A percentile compares a stretch with the other conserved stretches of the same genome.
phyloP scores from a whole-genome alignment of 2,888 invertebrate genomes.

The Priocnemis perturbator region DNA sequence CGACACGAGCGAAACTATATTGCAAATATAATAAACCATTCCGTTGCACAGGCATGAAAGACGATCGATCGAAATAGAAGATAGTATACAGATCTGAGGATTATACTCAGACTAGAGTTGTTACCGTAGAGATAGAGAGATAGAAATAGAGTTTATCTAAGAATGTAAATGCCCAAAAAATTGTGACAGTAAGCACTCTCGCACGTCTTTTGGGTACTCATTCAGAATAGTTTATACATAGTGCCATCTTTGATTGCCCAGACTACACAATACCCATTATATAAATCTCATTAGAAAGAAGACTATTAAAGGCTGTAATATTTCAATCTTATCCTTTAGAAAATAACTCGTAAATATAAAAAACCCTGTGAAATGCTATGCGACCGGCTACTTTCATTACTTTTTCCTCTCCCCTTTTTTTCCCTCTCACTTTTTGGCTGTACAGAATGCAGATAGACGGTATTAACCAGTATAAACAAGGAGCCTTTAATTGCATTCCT shows the following conservation, averaged over 20 bases:
- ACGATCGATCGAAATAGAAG: slow-evolving; percentile 8
- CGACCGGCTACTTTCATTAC: slow-evolving; percentile 50
- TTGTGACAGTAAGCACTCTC: background rate
- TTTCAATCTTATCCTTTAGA: slow-evolving; percentile 52
- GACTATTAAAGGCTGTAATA: slow-evolving; percentile 54
- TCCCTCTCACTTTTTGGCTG: slow-evolving; percentile 47
- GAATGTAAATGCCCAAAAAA: background rate
- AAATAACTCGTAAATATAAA: slow-evolving; percentile 59
- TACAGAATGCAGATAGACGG: slow-evolving; percentile 46
- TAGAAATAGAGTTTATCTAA: too few relatives aligned
- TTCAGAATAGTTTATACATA: slow-evolving; percentile 52
- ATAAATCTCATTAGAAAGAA: slow-evolving; percentile 54
- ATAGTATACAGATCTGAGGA: background rate
- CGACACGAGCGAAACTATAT: slow-evolving; percentile 28
- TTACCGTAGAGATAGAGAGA: background rate
- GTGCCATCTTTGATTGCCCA: slow-evolving; percentile 60
- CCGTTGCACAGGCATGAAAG: slow-evolving; percentile 33
- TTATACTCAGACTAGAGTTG: background rate
- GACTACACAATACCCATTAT: slow-evolving; percentile 47
- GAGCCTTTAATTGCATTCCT: slow-evolving; percentile 47
- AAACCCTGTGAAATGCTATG: slow-evolving; percentile 63
- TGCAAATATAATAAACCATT: slow-evolving; percentile 37
- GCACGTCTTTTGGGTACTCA: slow-evolving; percentile 24
- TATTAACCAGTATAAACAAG: slow-evolving; percentile 48
- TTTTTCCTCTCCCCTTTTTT: too few relatives aligned